Base-by-base conservation (phyloP, 2,797 vertebrate genomes). In the Pipistrellus pipistrellus region DNA sequence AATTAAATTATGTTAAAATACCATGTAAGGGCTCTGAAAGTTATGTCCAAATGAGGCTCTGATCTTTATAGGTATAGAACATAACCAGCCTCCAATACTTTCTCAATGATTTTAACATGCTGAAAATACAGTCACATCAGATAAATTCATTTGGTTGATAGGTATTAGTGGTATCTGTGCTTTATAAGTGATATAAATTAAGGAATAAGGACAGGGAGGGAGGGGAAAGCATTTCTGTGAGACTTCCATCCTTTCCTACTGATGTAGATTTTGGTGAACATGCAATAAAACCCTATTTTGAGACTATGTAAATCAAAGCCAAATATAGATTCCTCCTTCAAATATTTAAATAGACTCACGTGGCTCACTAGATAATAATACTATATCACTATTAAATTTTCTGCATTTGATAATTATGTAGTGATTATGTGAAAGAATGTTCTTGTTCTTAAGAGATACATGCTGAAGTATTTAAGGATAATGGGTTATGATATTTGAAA, bases 201-300 rank as follows among this genome's bases (percentile, higher is more conserved):
- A 94, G 55, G 10, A 73, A 78, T 64, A 35, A 30, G 27, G 59
- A 57, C 6, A 4, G 9, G 1, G 8, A 2, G 15, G 1, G 12
- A 30, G 18, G 25, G 8, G 6, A 41, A 57, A 72, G 21, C 32
- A 66, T 69, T 91, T 48, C 48, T 27, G 66, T 32, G n/a, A 93
- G 35, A n/a, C 27, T 27, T 85, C 57, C 21, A 90, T 18, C 4
- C 64, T 88, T 73, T 75, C 17, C 59, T 57, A n/a, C 41, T 48
- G 62, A 85, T 77, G 64, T 80, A 38, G 25, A 88, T 90, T 95
- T 93, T 76, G 48, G 53, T 85, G 59, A 90, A 91, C 75, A 66
- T 83, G 30, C 35, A 90, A 38, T 71, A 53, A 86, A 97, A 89
- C 32, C n/a, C 35, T 87, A 78, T 64, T 93, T 96, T 95, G 75